Base-by-base conservation (phyloP, 2,797 vertebrate species). In the Setipinna tenuifilis region DNA sequence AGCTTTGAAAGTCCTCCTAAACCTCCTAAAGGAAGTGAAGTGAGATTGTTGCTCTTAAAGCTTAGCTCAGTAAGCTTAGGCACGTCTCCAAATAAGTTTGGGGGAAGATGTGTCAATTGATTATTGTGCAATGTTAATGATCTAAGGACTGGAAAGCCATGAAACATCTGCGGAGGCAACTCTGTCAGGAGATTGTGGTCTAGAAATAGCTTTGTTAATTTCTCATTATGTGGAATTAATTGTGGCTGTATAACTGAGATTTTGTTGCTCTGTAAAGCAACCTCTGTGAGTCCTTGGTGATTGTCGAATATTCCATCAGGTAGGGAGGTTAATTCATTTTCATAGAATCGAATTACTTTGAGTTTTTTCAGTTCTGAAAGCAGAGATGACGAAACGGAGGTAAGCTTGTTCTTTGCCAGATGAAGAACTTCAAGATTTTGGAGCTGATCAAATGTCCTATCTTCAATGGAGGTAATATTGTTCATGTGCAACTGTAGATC, bases 391-490 rank as follows among this genome's bases (percentile, higher is more conserved):
- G 94, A 90, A 83, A 97, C 85, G 54, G 85, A 12, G 0, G 86
- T 84, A 17, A 97, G 92, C 35, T 88, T 93, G 88, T 97, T 97
- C 90, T 89, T 95, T 59, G 91, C 93, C 81, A 97, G 91, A 90
- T 95, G 93, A 82, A 97, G 90, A 0, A 58, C 0, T 0, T 0
- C 2, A 12, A 96, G 93, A 86, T 92, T 94, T 54, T 92, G 57
- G 0, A 97, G 93, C 35, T 91, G 90, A 59, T 97, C 94, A 90
- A 98, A 97, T 21, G 92, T 81, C 0, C 93, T 94, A 1, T 95
- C 93, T 84, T 96, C 95, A 85, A 97, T 94, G 0, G 86, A 90
- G 35, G 78, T 23, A 3, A 97, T 96, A 3, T 92, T 17, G 83
- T 96, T 97, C 2, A 44, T 68, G n/a, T 96, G 88, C 86, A 97